These are phyloP conservation scores for Hydractinia echinata DNA, from an alignment of 30 jellyfish, hydroid and myxozoan species.

Conservation along the genomic window DNA sequence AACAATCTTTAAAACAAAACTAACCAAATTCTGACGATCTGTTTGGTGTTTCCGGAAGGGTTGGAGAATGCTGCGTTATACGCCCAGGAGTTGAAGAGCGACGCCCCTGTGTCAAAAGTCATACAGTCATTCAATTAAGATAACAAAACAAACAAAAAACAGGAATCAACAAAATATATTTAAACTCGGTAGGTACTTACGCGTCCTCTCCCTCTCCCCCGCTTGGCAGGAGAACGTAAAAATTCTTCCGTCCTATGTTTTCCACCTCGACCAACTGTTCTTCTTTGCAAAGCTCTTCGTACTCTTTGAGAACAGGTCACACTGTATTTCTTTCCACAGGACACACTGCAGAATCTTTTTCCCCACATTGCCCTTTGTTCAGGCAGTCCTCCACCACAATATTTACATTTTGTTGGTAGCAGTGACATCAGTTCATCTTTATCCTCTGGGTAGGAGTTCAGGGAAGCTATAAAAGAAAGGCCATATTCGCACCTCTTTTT, in stretches of 20 bases:
- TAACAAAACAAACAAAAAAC: background rate
- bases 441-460: constrained; percentile 38
- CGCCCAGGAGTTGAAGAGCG: constrained; percentile 14
- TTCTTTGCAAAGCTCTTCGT: constrained; percentile 46
- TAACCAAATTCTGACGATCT: constrained; percentile 4
- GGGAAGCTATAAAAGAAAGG: constrained; percentile 18
- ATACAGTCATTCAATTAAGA: background rate
- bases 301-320: constrained; percentile 70
- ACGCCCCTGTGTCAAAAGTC: background rate
- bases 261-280: constrained; percentile 39
- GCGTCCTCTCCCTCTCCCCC: constrained; percentile 15
- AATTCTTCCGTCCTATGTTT: constrained; percentile 22
- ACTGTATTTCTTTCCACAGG: constrained; percentile 94
- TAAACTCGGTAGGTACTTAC: background rate
- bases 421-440: constrained; percentile 74
- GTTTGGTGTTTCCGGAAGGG: background rate
- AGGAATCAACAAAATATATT: background rate
- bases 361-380: constrained; percentile 98
- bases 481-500: too few species aligned
- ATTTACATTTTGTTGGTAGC: constrained; percentile 94
- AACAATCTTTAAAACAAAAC: background rate
- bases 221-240: background rate
- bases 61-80: constrained; percentile 8
- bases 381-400: constrained; percentile 89
- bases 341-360: constrained; percentile 85